These are phyloP conservation scores for Myotis davidii DNA, from an alignment of 2,113 vertebrate species.

Conservation along the genomic window DNA sequence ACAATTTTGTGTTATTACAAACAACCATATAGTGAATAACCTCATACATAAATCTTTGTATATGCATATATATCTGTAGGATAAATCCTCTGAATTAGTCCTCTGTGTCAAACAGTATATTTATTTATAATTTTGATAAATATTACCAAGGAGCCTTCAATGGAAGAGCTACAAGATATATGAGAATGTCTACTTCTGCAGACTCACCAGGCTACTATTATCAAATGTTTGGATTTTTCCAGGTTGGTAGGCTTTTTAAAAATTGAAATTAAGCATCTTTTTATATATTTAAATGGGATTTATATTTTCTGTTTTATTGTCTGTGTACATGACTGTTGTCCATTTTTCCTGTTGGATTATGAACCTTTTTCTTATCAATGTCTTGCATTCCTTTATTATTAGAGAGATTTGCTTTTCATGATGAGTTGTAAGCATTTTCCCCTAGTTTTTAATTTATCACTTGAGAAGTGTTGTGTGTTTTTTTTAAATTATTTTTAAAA, in stretches of 20 bases:
- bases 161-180: neutral
- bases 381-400: conserved; percentile 1
- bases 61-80: neutral
- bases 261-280: neutral
- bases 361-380: neutral
- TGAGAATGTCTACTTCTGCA: neutral
- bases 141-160: neutral
- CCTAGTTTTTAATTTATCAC: neutral
- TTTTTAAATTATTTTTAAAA: conserved; percentile 42
- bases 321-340: neutral
- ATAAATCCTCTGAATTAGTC: conserved; percentile 18
- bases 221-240: neutral
- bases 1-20: conserved; percentile 18
- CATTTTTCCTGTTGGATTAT: neutral
- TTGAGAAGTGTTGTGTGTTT: neutral
- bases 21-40: neutral
- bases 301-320: neutral
- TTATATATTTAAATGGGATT: neutral
- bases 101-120: neutral
- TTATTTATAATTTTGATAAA: conserved; percentile 14
- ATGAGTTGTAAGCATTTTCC: neutral
- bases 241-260: neutral
- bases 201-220: neutral
- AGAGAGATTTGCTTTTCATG: neutral
- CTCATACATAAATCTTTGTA: neutral